A percentile compares a stretch with the other conserved stretches of the same genome.
Conservation (phyloP, 2,888 invertebrate species). For the Cryptocephalus primarius region DNA sequence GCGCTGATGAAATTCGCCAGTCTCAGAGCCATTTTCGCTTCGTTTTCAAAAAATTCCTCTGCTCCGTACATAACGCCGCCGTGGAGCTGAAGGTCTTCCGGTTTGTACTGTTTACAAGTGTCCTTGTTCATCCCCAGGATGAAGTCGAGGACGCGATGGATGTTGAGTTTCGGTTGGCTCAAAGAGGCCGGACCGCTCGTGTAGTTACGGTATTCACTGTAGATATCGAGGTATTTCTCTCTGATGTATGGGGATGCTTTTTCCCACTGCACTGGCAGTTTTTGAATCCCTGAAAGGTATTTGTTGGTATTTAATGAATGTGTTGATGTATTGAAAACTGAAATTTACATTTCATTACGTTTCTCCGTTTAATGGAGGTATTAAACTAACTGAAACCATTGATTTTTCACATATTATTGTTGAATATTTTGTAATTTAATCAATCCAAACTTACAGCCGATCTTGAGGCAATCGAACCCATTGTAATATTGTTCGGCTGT, state of each 20-base stretch:
- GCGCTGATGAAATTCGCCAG: constrained; percentile 93
- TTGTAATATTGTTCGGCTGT: constrained; percentile 88
- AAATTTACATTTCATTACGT: no score
- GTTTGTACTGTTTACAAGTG: constrained; percentile 41
- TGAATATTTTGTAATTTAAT: no score
- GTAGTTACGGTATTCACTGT: constrained; percentile 64
- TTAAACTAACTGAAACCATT: no score
- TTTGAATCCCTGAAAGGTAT: constrained; percentile 62
- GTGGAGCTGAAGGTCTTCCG: constrained; percentile 64
- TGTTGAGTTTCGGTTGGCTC: constrained; percentile 56
- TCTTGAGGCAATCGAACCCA: constrained; percentile 80
- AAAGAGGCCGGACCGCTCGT: constrained; percentile 54
- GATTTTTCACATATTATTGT: no score
- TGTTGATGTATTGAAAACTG: no score
- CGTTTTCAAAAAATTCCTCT: constrained; percentile 82
- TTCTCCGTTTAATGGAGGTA: no score
- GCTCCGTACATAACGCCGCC: constrained; percentile 84
- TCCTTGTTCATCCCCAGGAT: constrained; percentile 55
- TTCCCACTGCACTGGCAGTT: constrained; percentile 74
- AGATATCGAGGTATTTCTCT: constrained; percentile 61
- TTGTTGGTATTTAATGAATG: no score
- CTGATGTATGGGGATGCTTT: constrained; percentile 58
- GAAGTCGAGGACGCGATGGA: constrained; percentile 68
- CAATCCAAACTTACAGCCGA: constrained; percentile 65
- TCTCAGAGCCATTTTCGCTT: constrained; percentile 93